These are phyloP conservation scores for Zalophus californianus DNA, from an alignment of 2,797 vertebrate genomes.

Conservation along the genomic window DNA sequence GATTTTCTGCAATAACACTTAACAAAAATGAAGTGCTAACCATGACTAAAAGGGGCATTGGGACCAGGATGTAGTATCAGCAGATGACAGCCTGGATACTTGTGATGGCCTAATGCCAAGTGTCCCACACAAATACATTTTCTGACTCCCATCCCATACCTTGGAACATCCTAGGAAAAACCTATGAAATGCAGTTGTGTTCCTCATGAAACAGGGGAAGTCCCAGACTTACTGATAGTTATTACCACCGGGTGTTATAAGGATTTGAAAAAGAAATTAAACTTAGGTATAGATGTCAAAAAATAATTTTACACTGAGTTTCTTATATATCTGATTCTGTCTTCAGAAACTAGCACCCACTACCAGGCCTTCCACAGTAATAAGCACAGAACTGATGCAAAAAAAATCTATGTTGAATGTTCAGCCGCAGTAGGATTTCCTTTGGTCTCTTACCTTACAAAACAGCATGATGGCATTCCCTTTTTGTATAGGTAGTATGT, in stretches of 20 bases:
- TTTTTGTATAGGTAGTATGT: background rate
- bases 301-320: background rate
- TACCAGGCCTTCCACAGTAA: background rate
- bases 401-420: conserved; percentile 5
- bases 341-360: background rate
- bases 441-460: background rate
- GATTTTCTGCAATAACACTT: background rate
- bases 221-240: background rate
- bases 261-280: background rate
- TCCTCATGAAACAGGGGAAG: background rate
- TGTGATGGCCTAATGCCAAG: background rate
- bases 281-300: background rate
- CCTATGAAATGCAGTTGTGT: background rate
- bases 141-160: background rate
- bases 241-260: background rate
- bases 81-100: background rate
- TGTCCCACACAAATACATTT: background rate
- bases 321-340: background rate
- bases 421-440: background rate
- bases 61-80: background rate
- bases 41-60: background rate
- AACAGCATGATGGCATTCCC: background rate
- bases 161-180: background rate
- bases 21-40: background rate
- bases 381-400: background rate